Conservation (phyloP, 2,888 invertebrate genomes). For the Drosophila diplacantha region DNA sequence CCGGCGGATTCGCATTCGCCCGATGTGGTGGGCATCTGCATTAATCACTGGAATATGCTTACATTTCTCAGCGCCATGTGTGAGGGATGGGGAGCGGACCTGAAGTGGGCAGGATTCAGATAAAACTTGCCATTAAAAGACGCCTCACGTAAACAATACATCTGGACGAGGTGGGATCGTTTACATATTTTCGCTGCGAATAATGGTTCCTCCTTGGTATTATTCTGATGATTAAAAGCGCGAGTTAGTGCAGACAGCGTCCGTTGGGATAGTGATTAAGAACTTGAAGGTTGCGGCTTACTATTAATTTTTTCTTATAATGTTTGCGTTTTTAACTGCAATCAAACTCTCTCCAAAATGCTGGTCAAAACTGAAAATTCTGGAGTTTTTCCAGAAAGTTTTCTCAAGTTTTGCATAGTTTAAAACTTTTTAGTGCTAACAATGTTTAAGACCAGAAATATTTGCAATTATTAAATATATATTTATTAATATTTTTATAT, state of each 20-base stretch:
- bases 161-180: constrained; percentile 45
- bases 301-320: background rate
- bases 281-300: background rate
- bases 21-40: constrained; percentile 51
- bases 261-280: background rate
- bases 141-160: constrained; percentile 58
- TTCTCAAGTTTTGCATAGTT: too few relatives aligned
- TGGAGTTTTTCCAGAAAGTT: too few relatives aligned
- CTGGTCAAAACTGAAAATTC: too few relatives aligned
- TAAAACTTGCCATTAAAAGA: constrained; percentile 49
- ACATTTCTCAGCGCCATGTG: constrained; percentile 60
- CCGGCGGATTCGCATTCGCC: constrained; percentile 14
- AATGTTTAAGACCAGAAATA: too few relatives aligned
- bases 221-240: constrained; percentile 8
- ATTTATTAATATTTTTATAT: too few relatives aligned
- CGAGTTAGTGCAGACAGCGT: background rate
- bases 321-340: background rate
- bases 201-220: constrained; percentile 1
- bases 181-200: constrained; percentile 56
- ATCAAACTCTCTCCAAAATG: background rate
- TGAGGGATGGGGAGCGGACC: constrained; percentile 5
- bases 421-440: too few relatives aligned
- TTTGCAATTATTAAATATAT: too few relatives aligned
- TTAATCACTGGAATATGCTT: constrained; percentile 67
- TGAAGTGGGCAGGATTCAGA: constrained; percentile 29